Evolutionary conservation across 2,113 vertebrate species (phyloP).

Genomic region (Callospermophilus lateralis): DNA sequence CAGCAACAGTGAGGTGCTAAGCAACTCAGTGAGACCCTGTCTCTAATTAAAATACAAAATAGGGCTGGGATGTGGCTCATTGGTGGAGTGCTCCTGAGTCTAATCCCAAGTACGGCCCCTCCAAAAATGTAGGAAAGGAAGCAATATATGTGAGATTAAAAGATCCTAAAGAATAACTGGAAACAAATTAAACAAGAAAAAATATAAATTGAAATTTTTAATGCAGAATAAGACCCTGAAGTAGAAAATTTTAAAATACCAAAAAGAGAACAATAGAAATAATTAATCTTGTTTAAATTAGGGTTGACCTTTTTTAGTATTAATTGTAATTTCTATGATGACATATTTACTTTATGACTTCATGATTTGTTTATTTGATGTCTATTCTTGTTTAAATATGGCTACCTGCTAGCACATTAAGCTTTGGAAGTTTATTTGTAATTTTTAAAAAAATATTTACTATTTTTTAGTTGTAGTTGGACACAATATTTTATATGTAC

Average conservation of each 20-base stretch:
- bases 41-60: no score
- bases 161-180: conserved; percentile 39
- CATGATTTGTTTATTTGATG: conserved; percentile 55
- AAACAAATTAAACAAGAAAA: conserved; percentile 29
- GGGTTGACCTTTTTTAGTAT: background rate
- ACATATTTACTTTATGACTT: conserved; percentile 45
- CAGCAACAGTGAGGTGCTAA: no score
- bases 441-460: background rate
- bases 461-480: no score
- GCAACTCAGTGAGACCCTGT: no score
- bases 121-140: background rate
- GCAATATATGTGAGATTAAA: conserved; percentile 29
- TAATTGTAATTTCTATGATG: conserved; percentile 22
- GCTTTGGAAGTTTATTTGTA: conserved; percentile 62
- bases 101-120: no score
- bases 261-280: conserved; percentile 3
- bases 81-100: no score
- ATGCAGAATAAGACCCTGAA: background rate
- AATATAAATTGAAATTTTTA: conserved; percentile 22
- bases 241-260: conserved; percentile 1
- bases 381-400: background rate
- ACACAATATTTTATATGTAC: no score
- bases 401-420: background rate
- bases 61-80: no score
- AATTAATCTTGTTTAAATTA: conserved; percentile 29